A percentile compares a stretch with the other conserved stretches of the same genome.
Conservation (phyloP, 2,888 invertebrate species). For the Eupithecia centaureata region DNA sequence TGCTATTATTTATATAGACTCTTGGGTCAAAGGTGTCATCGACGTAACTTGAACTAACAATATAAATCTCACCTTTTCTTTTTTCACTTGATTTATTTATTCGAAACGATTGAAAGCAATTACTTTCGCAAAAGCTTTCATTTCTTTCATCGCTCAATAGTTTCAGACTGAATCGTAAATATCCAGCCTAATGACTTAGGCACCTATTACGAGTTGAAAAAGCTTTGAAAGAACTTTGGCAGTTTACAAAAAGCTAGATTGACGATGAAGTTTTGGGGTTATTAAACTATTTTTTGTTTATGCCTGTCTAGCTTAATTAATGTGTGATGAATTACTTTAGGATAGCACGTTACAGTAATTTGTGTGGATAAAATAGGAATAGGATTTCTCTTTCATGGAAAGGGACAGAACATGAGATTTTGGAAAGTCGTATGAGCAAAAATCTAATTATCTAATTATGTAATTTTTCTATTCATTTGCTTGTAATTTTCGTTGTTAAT, state of each 20-base stretch:
- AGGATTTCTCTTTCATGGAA: no score
- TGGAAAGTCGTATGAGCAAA: no score
- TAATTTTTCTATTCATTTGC: no score
- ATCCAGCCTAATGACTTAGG: slow-evolving; percentile 7
- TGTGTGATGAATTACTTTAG: not conserved
- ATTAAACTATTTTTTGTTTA: not conserved
- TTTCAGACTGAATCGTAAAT: slow-evolving; percentile 11
- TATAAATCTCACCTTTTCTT: not conserved
- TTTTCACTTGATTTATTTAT: slow-evolving; percentile 7
- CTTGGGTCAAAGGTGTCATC: no score
- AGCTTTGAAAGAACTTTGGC: slow-evolving; percentile 20
- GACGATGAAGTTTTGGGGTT: slow-evolving; percentile 16
- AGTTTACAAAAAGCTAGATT: slow-evolving; percentile 13
- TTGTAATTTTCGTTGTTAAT: no score
- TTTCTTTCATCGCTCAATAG: slow-evolving; percentile 26
- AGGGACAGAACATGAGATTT: no score
- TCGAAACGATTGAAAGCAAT: slow-evolving; percentile 16
- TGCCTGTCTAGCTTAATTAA: not conserved
- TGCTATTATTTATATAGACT: no score
- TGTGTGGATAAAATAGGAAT: no score
- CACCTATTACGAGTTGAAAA: slow-evolving; percentile 9
- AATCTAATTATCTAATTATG: no score
- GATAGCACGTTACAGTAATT: no score
- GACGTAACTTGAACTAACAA: not conserved
- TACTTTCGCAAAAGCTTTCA: slow-evolving; percentile 13